Conservation (phyloP, 2,797 vertebrate species). For the Scyliorhinus canicula region DNA sequence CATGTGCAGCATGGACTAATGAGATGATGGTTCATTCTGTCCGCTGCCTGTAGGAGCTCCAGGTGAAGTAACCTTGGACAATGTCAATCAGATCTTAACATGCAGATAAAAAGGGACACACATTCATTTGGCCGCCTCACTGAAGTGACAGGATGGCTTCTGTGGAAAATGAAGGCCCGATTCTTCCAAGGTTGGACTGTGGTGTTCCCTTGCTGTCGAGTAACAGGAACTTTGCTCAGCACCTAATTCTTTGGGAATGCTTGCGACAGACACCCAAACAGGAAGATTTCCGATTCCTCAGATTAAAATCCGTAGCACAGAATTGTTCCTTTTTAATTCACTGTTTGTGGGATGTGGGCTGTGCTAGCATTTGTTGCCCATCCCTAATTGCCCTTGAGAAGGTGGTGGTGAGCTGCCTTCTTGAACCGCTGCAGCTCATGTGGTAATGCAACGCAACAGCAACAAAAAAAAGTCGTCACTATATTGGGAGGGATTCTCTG, state of each 20-base stretch:
- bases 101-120: too few relatives aligned
- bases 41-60: not conserved
- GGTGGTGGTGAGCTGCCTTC: too few relatives aligned
- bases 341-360: too few relatives aligned
- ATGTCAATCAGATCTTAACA: not conserved
- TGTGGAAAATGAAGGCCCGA: not conserved
- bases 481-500: too few relatives aligned
- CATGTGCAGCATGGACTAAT: not conserved
- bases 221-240: not conserved
- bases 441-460: too few relatives aligned
- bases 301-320: not conserved
- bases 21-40: not conserved
- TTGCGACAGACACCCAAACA: not conserved
- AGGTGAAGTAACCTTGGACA: not conserved
- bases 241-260: not conserved
- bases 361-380: too few relatives aligned
- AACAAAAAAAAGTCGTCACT: too few relatives aligned
- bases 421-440: too few relatives aligned
- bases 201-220: not conserved
- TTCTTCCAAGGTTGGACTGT: not conserved
- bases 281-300: not conserved
- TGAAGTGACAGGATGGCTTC: not conserved
- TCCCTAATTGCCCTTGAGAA: too few relatives aligned
- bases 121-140: not conserved
- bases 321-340: too few relatives aligned